Percentiles rank a stretch among this genome's conserved stretches.
These are phyloP conservation scores for Montipora cactus DNA, from an alignment of 64 coral and sea anemone species.

Conservation along the genomic window DNA sequence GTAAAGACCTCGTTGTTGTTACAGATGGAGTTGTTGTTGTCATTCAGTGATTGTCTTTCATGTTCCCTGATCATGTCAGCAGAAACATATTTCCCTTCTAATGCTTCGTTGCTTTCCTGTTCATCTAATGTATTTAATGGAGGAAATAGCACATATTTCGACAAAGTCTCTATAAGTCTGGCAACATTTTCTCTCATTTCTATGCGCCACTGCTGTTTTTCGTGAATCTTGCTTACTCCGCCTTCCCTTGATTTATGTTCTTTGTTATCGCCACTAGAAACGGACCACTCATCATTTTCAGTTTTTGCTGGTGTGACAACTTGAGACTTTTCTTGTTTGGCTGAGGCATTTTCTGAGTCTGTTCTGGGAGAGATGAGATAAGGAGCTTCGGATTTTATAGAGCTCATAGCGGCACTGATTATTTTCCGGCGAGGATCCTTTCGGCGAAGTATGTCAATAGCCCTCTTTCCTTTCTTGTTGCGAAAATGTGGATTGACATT, in stretches of 20 bases:
- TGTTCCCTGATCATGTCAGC: neutral
- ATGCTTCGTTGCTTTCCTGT: neutral
- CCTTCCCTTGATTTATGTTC: neutral
- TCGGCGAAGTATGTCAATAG: conserved; percentile 33
- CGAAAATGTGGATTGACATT: conserved; percentile 65
- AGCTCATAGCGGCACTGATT: conserved; percentile 26
- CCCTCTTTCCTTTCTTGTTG: conserved; percentile 39
- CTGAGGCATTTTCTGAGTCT: neutral
- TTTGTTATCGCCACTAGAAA: no score
- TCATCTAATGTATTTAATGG: conserved; percentile 20
- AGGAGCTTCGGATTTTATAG: conserved; percentile 11
- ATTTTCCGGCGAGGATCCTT: conserved; percentile 50
- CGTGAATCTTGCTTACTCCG: neutral
- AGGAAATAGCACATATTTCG: neutral
- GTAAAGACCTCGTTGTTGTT: neutral
- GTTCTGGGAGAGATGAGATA: neutral
- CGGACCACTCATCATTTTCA: neutral
- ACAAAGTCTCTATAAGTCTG: neutral
- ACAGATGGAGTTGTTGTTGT: no score
- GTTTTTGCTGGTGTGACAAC: neutral
- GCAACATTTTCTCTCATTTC: neutral
- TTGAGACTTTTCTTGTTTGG: conserved; percentile 19
- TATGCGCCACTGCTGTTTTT: neutral
- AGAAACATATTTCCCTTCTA: neutral
- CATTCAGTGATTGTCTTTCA: neutral